These are phyloP conservation scores for Miltochrista miniata DNA, from an alignment of 2,888 invertebrate genomes.

Conservation along the genomic window DNA sequence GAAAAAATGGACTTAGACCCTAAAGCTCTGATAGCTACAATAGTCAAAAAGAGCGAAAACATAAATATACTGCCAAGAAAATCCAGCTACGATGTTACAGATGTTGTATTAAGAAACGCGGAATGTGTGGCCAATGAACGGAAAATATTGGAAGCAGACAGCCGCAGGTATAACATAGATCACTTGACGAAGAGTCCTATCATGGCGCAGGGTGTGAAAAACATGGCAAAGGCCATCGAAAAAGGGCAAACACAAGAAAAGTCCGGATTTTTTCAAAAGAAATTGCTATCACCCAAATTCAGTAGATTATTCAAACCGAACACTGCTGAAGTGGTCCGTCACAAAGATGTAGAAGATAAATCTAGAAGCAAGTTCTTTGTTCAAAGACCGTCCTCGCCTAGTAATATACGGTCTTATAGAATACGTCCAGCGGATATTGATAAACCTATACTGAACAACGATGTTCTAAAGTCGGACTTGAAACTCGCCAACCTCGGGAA, in stretches of 20 bases:
- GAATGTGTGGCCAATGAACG: constrained; percentile 43
- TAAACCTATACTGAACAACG: constrained; percentile 37
- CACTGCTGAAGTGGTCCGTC: constrained; percentile 51
- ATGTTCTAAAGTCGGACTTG: constrained; percentile 65
- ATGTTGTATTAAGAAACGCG: constrained; percentile 49
- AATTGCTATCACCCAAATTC: constrained; percentile 71
- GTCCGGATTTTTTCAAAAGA: constrained; percentile 66
- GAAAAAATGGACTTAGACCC: constrained; percentile 53
- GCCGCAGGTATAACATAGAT: constrained; percentile 60
- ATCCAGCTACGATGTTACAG: constrained; percentile 61
- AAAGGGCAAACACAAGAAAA: constrained; percentile 54
- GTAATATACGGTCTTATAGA: constrained; percentile 54
- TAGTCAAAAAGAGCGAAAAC: constrained; percentile 55
- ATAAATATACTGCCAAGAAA: constrained; percentile 51
- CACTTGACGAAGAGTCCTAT: constrained; percentile 50
- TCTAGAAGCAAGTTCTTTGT: constrained; percentile 75
- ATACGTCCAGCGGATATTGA: constrained; percentile 52
- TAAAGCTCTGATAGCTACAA: constrained; percentile 45
- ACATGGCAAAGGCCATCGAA: constrained; percentile 51
- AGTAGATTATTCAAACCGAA: constrained; percentile 70
- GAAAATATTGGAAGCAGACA: constrained; percentile 55
- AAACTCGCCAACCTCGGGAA: constrained; percentile 73
- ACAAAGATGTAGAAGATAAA: constrained; percentile 51
- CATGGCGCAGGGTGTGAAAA: constrained; percentile 55
- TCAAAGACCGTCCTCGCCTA: constrained; percentile 63